A percentile compares a stretch with the other conserved stretches of the same genome.
These are phyloP conservation scores for Neuroterus valhalla DNA, from an alignment of 1,140 invertebrate genomes.

Conservation along the genomic window DNA sequence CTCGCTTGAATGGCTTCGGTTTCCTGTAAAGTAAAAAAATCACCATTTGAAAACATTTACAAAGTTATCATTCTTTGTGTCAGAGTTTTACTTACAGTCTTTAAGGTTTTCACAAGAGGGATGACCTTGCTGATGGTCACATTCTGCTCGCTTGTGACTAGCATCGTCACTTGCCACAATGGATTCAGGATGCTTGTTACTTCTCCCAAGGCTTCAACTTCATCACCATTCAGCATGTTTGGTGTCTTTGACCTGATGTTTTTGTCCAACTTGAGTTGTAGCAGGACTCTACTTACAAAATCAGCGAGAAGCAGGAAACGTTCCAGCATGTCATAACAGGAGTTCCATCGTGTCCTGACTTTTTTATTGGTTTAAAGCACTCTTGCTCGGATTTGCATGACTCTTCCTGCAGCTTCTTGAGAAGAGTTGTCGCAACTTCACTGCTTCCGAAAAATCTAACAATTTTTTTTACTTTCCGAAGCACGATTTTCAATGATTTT, in stretches of 20 bases:
- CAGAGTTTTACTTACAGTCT: background rate
- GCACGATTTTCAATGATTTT: too few relatives aligned
- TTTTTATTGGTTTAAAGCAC: constrained; percentile 38
- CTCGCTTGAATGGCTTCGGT: background rate
- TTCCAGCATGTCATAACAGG: constrained; percentile 46
- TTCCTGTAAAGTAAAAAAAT: background rate
- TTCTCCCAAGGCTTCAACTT: background rate
- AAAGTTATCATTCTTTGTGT: constrained; percentile 50
- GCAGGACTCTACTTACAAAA: background rate
- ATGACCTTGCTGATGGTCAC: background rate
- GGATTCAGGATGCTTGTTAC: background rate
- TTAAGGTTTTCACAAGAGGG: constrained; percentile 1
- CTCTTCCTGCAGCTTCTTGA: background rate
- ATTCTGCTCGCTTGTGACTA: background rate
- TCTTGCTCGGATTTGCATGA: background rate
- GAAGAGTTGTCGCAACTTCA: background rate
- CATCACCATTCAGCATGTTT: background rate
- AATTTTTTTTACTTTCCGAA: too few relatives aligned
- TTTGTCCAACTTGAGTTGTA: background rate
- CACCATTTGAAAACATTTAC: constrained; percentile 57
- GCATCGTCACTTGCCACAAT: background rate
- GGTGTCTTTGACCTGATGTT: background rate
- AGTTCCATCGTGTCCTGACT: constrained; percentile 45
- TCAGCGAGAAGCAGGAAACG: background rate
- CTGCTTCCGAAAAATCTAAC: background rate